Evolutionary conservation across 1,140 invertebrate species (phyloP), one percentile per base, ranked within the genome.

Genomic region (Chrysopa pallens): DNA sequence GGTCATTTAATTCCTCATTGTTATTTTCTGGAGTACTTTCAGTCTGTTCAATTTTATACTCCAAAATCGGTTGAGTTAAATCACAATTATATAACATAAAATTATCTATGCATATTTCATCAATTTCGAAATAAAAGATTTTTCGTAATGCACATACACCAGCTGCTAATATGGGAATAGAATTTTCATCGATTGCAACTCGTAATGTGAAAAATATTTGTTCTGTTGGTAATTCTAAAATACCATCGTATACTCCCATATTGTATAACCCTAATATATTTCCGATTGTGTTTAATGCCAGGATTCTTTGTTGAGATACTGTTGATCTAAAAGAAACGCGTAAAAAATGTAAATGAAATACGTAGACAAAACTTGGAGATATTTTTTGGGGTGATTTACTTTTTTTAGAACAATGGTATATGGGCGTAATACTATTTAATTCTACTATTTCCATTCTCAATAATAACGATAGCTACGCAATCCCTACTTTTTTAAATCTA

Each of bases 141-240:
- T 76, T 72, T 52, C 76, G 69, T 31, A 92, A 58, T 6, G 79
- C 78, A 62, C 72, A 71, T 8, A 90, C 60, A 8, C 82, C 67
- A 9, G 84, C 72, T 46, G 76, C 77, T 8, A 91, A 59, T 23
- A 85, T 67, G 9, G 74, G 66, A 0, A 75, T 59, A n/a, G 80
- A 74, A 48, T 75, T 76, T 51, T 92, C 84, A 65, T 95, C 90
- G 17, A 92, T 56, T 7, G 83, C 80, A 64, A 84, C 87, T 50
- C 90, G 69, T 36, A 93, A 50, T 1, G 91, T 57, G 52, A 92
- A 74, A 48, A 90, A 75, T 39, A 92, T 65, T 57, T 77, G 76
- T 42, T 70, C 73, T 12, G 77, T 58, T 3, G 75, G 75, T 38
- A 78, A 58, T 6, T 73, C 69, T 33, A 78, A 58, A 4, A 77